phyloP scores from a whole-genome alignment of 2,113 vertebrate species.

The Sturnus vulgaris region DNA sequence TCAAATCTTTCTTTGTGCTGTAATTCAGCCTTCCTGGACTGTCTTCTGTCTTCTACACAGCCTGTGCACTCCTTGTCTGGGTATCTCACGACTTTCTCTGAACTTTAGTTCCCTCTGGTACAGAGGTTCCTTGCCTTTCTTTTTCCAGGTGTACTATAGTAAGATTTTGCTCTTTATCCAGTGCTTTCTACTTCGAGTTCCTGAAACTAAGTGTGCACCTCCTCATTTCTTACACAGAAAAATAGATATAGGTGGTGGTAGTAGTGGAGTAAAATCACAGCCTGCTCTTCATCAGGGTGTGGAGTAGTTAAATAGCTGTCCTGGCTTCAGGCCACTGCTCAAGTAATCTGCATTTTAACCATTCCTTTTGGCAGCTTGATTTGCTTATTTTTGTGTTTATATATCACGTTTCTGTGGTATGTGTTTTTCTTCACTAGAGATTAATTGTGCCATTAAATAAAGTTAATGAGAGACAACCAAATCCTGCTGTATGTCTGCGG shows the following conservation, averaged over 20 bases:
- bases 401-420: accelerated
- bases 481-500: not conserved
- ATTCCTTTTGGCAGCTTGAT: not conserved
- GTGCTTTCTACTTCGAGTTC: not conserved
- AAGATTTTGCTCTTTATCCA: not conserved
- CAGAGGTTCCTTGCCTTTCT: not conserved
- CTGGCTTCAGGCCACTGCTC: not conserved
- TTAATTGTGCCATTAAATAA: not conserved
- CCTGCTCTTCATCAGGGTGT: not conserved
- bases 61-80: not conserved
- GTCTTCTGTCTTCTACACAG: not conserved
- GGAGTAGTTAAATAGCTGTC: not conserved
- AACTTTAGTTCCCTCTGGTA: not conserved
- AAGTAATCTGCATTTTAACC: not conserved
- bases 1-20: not conserved
- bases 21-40: not conserved
- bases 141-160: not conserved
- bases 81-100: not conserved
- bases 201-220: not conserved
- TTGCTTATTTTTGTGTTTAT: not conserved
- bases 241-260: not conserved
- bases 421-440: not conserved
- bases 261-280: not conserved
- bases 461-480: not conserved
- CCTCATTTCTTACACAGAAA: not conserved